Base-by-base conservation (phyloP, 2,797 vertebrate species). In the Pseudochirops cupreus region DNA sequence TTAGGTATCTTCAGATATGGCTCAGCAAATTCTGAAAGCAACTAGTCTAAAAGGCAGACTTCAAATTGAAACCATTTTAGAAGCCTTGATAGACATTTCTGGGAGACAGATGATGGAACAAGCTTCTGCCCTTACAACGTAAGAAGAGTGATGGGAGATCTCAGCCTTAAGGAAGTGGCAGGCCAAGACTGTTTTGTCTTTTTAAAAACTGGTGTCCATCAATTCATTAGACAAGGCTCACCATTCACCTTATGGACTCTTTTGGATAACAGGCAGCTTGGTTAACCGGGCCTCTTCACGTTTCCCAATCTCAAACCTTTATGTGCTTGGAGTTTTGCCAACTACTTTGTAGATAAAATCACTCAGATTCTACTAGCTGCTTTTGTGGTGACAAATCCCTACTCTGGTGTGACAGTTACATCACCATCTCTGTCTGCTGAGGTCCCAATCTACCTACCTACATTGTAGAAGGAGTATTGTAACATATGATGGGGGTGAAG, bases 51-150 rank as follows among this genome's bases (percentile, higher is more conserved):
- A 91, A 91, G 28, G 28, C 39, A 82, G 39, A 33, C 52, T 92
- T 74, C 95, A 91, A 90, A 94, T 92, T 11, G 94, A 95, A 93
- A 89, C 54, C 56, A 94, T 28, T 57, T 59, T 91, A 87, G 12
- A 31, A 56, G 33, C 57, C 56, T 18, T 53, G 74, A 94, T 58
- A 93, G 67, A 56, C 53, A 11, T 57, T 91, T 95, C 58, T 21
- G 55, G 21, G 62, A 93, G 93, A 91, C 0, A 31, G n/a, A 56
- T 90, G 90, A 91, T 6, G 29, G 53, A 52, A 91, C 53, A 58
- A 54, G 50, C 29, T 56, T 90, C 14, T 90, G 9, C 82, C 26
- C 59, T 93, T 55, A 29, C 46, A 82, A 93, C 91, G 92, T 56
- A n/a, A 91, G 90, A 91, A 67, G n/a, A 74, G 82, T 10, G 39